Evolutionary conservation across 2,113 vertebrate species (phyloP).

Genomic region (Odontophorus gujanensis): DNA sequence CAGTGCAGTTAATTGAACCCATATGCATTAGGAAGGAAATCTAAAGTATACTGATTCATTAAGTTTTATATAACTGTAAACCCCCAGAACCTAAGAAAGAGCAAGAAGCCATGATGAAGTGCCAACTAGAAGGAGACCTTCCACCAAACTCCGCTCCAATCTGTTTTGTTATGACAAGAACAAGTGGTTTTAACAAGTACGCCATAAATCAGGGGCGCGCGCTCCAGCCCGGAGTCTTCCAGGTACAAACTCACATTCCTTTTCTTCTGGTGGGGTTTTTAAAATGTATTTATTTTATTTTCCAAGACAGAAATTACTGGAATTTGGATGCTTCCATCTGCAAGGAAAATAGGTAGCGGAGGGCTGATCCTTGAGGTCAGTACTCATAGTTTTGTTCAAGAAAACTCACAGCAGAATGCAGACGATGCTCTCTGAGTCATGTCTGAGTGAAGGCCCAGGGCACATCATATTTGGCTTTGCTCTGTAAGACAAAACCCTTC

Average conservation of each 20-base stretch:
- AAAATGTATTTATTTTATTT: neutral
- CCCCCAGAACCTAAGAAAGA: slow-evolving; percentile 68
- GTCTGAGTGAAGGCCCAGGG: neutral
- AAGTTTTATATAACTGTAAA: slow-evolving; percentile 80
- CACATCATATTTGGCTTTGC: neutral
- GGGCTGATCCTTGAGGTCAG: neutral
- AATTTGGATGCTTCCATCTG: slow-evolving; percentile 19
- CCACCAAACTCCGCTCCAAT: slow-evolving; percentile 50
- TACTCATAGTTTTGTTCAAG: neutral
- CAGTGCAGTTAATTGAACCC: slow-evolving; percentile 75
- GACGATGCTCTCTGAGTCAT: fast-evolving
- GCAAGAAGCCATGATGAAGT: slow-evolving; percentile 71
- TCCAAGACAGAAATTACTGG: slow-evolving; percentile 20
- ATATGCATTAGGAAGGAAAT: slow-evolving; percentile 78
- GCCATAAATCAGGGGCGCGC: slow-evolving; percentile 54
- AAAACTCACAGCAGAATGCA: neutral
- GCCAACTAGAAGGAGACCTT: slow-evolving; percentile 55
- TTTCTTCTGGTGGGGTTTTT: neutral
- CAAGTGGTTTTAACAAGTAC: slow-evolving; percentile 72
- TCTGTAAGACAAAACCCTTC: neutral
- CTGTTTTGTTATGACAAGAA: slow-evolving; percentile 71
- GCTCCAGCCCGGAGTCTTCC: slow-evolving; percentile 27
- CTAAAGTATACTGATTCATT: slow-evolving; percentile 78
- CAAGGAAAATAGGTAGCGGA: neutral
- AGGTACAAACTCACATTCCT: slow-evolving; percentile 52